phyloP scores from a whole-genome alignment of 2,797 vertebrate species.

The Gouania willdenowi region DNA sequence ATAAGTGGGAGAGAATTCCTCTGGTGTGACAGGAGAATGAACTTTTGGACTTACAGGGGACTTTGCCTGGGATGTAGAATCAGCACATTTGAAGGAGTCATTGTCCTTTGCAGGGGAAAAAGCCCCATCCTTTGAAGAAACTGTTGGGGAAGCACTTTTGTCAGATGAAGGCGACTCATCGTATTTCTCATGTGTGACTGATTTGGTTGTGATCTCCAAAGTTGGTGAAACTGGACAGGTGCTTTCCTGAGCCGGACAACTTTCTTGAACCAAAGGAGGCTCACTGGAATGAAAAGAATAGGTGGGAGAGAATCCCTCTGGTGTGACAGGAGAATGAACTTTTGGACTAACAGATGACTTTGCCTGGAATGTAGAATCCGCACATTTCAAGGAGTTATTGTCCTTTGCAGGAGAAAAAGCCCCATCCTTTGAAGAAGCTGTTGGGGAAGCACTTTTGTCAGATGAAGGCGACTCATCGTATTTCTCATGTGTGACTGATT shows the following conservation, averaged over 20 bases:
- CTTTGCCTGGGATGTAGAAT: slow-evolving; percentile 75
- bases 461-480: slow-evolving; percentile 54
- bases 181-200: slow-evolving; percentile 33
- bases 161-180: slow-evolving; percentile 55
- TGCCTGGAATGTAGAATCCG: slow-evolving; percentile 75
- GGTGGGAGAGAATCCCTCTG: slow-evolving; percentile 60
- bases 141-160: slow-evolving; percentile 61
- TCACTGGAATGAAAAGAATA: slow-evolving; percentile 66
- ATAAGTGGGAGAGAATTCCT: slow-evolving; percentile 57
- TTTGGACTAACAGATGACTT: slow-evolving; percentile 67
- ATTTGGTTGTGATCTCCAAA: slow-evolving; percentile 21
- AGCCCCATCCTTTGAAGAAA: slow-evolving; percentile 56
- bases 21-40: slow-evolving; percentile 61
- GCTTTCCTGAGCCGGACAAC: slow-evolving; percentile 34
- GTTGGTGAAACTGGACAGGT: slow-evolving; percentile 37
- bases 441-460: slow-evolving; percentile 62
- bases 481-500: slow-evolving; percentile 37
- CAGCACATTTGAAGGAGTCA: slow-evolving; percentile 72
- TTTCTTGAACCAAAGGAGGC: slow-evolving; percentile 47
- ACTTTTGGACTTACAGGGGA: slow-evolving; percentile 63
- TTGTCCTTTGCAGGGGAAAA: slow-evolving; percentile 47
- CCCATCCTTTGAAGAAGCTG: slow-evolving; percentile 61
- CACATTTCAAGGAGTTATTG: slow-evolving; percentile 68
- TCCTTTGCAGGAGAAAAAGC: slow-evolving; percentile 39
- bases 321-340: slow-evolving; percentile 61